A percentile compares a stretch with the other conserved stretches of the same genome.
Evolutionary conservation across 2,797 vertebrate species (phyloP).

Genomic region (Myioborus miniatus): DNA sequence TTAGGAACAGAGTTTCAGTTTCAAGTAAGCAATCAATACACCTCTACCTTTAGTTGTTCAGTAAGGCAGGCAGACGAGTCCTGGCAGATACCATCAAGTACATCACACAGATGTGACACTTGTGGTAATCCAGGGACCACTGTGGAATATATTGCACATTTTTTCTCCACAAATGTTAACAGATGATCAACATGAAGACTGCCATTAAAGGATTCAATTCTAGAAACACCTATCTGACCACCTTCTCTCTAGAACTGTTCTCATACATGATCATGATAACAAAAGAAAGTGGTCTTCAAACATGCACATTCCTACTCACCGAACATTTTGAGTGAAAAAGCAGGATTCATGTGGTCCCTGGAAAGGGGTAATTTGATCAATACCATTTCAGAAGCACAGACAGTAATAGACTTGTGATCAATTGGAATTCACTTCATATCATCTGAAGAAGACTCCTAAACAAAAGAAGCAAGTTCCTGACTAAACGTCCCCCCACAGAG

Average conservation of each 20-base stretch:
- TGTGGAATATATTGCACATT: neutral
- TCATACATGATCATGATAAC: neutral
- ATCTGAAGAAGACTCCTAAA: neutral
- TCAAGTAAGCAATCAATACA: neutral
- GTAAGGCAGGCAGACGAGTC: neutral
- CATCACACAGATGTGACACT: neutral
- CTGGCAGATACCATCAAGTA: neutral
- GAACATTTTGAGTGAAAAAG: neutral
- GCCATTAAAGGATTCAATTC: neutral
- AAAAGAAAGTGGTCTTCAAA: neutral
- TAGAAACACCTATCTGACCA: neutral
- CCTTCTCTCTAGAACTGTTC: neutral
- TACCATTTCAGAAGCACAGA: neutral
- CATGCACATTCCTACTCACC: neutral
- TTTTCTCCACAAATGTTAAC: neutral
- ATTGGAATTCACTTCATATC: neutral
- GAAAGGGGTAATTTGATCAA: neutral
- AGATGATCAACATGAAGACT: neutral
- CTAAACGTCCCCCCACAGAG: neutral
- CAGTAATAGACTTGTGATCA: neutral
- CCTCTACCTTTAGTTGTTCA: neutral
- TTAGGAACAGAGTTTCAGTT: neutral
- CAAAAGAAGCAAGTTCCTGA: neutral
- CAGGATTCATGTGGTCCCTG: neutral
- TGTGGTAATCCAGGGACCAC: neutral